phyloP scores from a whole-genome alignment of 1,140 invertebrate species.

The Polypedilum vanderplanki region DNA sequence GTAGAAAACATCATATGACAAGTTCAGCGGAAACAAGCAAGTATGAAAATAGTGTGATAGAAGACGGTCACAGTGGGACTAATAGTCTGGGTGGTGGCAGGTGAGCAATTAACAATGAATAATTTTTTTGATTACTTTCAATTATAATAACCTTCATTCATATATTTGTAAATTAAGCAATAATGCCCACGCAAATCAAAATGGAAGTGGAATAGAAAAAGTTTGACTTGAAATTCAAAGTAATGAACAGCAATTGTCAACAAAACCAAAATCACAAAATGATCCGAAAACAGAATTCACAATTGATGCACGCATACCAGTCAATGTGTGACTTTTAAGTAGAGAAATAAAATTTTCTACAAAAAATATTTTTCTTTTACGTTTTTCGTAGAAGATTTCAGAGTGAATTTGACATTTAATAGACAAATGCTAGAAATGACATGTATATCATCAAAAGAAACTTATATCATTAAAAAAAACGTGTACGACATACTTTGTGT shows the following conservation, averaged over 20 bases:
- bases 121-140: neutral
- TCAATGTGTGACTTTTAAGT: constrained; percentile 19
- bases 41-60: constrained; percentile 31
- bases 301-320: constrained; percentile 22
- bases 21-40: constrained; percentile 22
- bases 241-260: constrained; percentile 36
- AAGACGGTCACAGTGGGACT: constrained; percentile 32
- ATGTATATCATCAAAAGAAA: too few relatives aligned
- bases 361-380: too few relatives aligned
- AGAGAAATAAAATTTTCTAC: too few relatives aligned
- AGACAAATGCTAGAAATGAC: too few relatives aligned
- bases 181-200: constrained; percentile 38
- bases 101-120: constrained; percentile 33
- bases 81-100: constrained; percentile 32
- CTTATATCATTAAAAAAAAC: too few relatives aligned
- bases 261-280: neutral
- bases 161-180: constrained; percentile 30
- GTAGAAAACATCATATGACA: constrained; percentile 30
- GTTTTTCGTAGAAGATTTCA: too few relatives aligned
- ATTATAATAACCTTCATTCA: neutral
- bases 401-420: too few relatives aligned
- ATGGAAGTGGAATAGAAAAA: constrained; percentile 41
- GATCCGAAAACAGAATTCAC: neutral
- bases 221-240: constrained; percentile 45
- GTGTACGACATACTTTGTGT: too few relatives aligned